Evolutionary conservation across 2,113 vertebrate species (phyloP), one percentile per base, ranked within the genome.

Genomic region (Sinocyclocheilus anophthalmus): DNA sequence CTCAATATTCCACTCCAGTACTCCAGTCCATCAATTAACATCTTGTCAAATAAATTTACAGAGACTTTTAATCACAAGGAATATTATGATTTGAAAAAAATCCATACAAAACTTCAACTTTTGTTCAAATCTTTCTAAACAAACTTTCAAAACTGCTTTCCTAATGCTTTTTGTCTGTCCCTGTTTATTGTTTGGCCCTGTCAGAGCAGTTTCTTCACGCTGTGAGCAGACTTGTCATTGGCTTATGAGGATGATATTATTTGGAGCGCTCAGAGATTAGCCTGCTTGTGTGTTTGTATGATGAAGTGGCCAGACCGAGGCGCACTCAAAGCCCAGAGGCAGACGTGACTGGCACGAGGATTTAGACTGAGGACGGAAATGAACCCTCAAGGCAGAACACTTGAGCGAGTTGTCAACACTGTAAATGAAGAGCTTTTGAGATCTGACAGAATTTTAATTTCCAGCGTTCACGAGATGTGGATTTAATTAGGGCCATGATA

Each of bases 341-440:
- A 24, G 72, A 90, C n/a, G 33, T 87, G 90, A 92, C 83, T 84
- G 89, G 87, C 88, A 90, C 90, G 85, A 88, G 85, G 79, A 88
- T 89, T 90, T 90, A 86, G 87, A 89, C 50, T 86, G 70, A 84
- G 87, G 70, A 85, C 86, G 83, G 57, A 87, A 88, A 37, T 76
- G 63, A 76, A 87, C 45, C 86, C 77, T 81, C 39, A 39, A 88
- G 75, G 77, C 33, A 39, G 48, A 48, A 72, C 69, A 67, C 73
- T 70, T 77, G 30, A 16, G 75, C 85, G 82, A 55, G 48, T 9
- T 39, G 42, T 70, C 45, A 50, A 48, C 57, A 63, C 65, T 82
- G 30, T 18, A 70, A 82, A 53, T 70, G 9, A 82, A 37, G 80
- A 14, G 63, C 16, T 33, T 70, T 70, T 18, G 24, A 70, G 80